Evolutionary conservation across 1,140 invertebrate genomes (phyloP), one percentile per base, ranked within the genome.

Genomic region (Caerostris darwini): DNA sequence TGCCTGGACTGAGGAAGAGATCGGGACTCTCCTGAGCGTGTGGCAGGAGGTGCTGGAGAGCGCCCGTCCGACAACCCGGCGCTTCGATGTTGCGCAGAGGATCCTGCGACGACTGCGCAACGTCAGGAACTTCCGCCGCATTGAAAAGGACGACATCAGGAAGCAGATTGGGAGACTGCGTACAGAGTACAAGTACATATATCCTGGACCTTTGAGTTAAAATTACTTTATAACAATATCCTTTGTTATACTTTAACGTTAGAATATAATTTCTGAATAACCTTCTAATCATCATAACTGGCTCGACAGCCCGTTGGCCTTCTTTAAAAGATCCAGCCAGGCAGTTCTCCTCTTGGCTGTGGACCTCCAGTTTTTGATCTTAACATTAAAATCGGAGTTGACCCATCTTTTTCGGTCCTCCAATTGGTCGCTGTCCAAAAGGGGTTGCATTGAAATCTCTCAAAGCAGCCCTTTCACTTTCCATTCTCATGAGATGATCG

Each of bases 101-200:
- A 83, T 83, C 5, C 56, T 83, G 14, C 19, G 54, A 17, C 53
- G 82, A 56, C 5, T 57, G 14, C 53, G 82, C 14, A 58, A 7
- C 5, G 57, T 57, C 19, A 53, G 19, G n/a, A 83, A 58, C 6
- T 77, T 77, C 71, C 53, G 56, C 82, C 54, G 53, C 14, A 54
- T 83, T 4, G 56, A 56, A n/a, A 83, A 57, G 7, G 82, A 83
- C 2, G 82, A 57, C 56, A 83, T 83, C 17, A 56, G 34, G 54
- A 83, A 19, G 54, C 82, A 83, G 34, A 83, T 83, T 19, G 17
- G 56, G 12, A 83, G 14, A 3, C 17, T 83, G 2, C 82, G 82
- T 58, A 83, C 82, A 56, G 82, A 83, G 54, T 83, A 83, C 82
- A 83, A 83, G 82, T 83, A 58, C 57, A 19, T 64, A 2, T 2